Percentiles rank a stretch among this genome's conserved stretches.
Evolutionary conservation across 1,140 invertebrate species (phyloP).

Genomic region (Ostrea edulis): DNA sequence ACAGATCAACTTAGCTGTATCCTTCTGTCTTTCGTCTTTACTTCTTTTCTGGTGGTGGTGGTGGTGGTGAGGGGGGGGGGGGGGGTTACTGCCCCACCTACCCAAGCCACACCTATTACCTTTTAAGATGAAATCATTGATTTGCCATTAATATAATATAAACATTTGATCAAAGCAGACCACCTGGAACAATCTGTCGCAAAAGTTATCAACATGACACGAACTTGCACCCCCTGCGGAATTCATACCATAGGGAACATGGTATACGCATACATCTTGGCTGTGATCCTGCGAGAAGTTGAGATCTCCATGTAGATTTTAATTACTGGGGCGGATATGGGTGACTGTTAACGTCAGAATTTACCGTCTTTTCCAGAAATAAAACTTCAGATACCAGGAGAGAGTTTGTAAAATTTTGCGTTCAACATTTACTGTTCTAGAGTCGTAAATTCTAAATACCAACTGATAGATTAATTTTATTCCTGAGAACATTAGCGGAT

Average conservation of each 20-base stretch:
- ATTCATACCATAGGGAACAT: background rate
- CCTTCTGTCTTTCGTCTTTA: too few species aligned
- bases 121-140: background rate
- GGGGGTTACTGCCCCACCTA: too few species aligned
- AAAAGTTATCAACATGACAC: background rate
- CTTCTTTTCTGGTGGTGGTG: too few species aligned
- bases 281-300: background rate
- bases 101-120: too few species aligned
- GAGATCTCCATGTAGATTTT: slow-evolving; percentile 9
- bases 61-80: too few species aligned
- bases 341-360: background rate
- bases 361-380: background rate
- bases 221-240: background rate
- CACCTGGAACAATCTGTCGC: background rate
- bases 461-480: background rate
- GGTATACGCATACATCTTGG: background rate
- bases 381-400: background rate
- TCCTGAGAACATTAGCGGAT: background rate
- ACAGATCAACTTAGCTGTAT: too few species aligned
- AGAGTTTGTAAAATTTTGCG: slow-evolving; percentile 4
- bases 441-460: background rate
- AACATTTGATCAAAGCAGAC: slow-evolving; percentile 16
- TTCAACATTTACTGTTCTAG: background rate
- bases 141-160: background rate
- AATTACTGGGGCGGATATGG: background rate